Percentiles rank a stretch among this genome's conserved stretches.
These are phyloP conservation scores for Cepphus grylle DNA, from an alignment of 2,113 vertebrate genomes.

Conservation along the genomic window DNA sequence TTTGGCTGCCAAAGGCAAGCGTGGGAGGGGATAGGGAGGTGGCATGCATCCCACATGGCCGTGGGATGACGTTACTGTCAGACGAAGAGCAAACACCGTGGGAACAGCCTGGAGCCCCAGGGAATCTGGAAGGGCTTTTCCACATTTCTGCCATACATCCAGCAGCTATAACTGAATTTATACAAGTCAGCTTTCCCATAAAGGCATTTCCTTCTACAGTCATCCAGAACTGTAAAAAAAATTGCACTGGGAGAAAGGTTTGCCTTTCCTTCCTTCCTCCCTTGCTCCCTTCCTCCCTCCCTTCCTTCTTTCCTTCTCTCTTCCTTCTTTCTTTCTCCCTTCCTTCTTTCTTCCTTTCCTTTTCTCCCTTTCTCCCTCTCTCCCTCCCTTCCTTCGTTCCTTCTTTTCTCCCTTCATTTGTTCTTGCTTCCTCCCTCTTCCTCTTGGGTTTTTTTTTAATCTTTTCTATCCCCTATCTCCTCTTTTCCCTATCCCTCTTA, in stretches of 20 bases:
- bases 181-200: background rate
- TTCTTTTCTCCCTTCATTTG: too few species aligned
- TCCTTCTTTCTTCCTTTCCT: fast-evolving
- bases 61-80: background rate
- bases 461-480: background rate
- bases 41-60: background rate
- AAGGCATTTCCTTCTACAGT: background rate
- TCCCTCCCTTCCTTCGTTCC: too few species aligned
- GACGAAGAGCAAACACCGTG: background rate
- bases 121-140: background rate
- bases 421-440: too few species aligned
- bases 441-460: background rate
- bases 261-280: too few species aligned
- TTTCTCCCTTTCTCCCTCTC: too few species aligned
- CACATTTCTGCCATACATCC: background rate
- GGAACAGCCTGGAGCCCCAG: background rate
- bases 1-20: background rate
- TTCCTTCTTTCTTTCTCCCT: too few species aligned
- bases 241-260: background rate
- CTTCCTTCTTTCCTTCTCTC: fast-evolving
- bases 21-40: background rate
- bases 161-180: background rate
- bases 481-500: background rate
- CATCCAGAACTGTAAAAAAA: background rate
- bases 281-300: fast-evolving